These are phyloP conservation scores for Cataglyphis hispanica DNA, from an alignment of 1,140 invertebrate species.

Conservation along the genomic window DNA sequence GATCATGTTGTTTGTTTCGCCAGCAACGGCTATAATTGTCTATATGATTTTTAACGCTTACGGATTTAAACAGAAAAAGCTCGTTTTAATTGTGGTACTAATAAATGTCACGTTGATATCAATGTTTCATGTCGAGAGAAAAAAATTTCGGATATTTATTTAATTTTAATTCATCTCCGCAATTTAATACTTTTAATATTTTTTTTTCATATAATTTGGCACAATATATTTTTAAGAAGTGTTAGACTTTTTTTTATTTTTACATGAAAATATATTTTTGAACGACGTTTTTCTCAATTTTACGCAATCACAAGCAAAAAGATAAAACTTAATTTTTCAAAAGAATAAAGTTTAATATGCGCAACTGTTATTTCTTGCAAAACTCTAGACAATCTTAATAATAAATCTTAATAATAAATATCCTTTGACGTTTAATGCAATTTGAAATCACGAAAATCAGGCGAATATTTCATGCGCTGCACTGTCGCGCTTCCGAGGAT, in stretches of 20 bases:
- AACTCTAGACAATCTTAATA: too few relatives aligned
- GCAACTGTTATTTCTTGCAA: neutral
- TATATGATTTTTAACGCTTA: neutral
- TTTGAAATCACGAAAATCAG: slow-evolving; percentile 9
- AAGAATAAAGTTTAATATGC: slow-evolving; percentile 1
- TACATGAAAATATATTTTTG: neutral
- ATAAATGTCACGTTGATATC: neutral
- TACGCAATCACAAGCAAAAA: neutral
- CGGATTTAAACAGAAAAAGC: neutral
- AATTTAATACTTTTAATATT: neutral
- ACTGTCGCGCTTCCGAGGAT: neutral
- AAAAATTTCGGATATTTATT: neutral
- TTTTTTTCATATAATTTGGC: neutral
- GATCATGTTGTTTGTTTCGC: slow-evolving; percentile 9
- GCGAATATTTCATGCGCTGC: neutral
- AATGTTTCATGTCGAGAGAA: neutral
- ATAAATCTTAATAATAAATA: too few relatives aligned
- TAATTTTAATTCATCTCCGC: neutral
- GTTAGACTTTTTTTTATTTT: neutral
- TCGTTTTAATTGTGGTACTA: neutral
- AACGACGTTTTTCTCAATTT: neutral
- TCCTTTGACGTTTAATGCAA: neutral
- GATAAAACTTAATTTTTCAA: neutral
- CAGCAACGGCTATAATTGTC: neutral
- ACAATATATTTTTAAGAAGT: neutral